Evolutionary conservation across 2,797 vertebrate genomes (phyloP).

Genomic region (Odontamblyopus rebecca): DNA sequence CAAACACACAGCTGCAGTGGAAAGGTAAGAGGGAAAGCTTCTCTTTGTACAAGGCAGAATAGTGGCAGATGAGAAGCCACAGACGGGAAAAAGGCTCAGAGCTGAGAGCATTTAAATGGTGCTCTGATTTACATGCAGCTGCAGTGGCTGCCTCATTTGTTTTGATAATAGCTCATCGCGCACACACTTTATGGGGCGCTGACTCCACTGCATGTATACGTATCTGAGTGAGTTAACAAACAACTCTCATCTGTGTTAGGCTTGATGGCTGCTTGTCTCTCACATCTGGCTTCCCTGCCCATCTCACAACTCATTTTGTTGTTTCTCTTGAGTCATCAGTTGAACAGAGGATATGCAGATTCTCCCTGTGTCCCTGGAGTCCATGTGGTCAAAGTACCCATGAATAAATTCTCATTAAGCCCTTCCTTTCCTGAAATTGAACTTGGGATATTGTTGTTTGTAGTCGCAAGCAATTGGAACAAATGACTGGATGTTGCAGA

Average conservation of each 20-base stretch:
- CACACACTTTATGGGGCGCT: conserved; percentile 48
- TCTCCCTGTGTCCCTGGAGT: conserved; percentile 51
- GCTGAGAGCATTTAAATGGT: conserved; percentile 58
- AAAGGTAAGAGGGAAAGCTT: conserved; percentile 61
- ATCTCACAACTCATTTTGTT: conserved; percentile 48
- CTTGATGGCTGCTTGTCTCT: conserved; percentile 53
- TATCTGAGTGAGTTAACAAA: conserved; percentile 54
- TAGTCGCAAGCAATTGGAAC: conserved; percentile 69
- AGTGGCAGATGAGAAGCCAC: conserved; percentile 51
- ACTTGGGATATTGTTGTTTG: conserved; percentile 64
- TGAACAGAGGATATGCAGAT: conserved; percentile 63
- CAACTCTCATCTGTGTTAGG: conserved; percentile 53
- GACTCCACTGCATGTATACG: conserved; percentile 53
- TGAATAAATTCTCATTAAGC: conserved; percentile 76
- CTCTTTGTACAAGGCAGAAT: conserved; percentile 58
- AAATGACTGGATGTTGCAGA: conserved; percentile 64
- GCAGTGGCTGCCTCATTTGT: conserved; percentile 69
- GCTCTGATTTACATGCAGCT: conserved; percentile 64
- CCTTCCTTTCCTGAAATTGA: conserved; percentile 55
- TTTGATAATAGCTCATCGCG: conserved; percentile 67
- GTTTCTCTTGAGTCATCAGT: conserved; percentile 62
- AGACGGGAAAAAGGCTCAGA: conserved; percentile 49
- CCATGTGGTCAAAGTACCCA: conserved; percentile 45
- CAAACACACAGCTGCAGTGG: conserved; percentile 61
- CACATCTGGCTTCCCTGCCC: conserved; percentile 61